These are phyloP conservation scores for Cyclophora punctaria DNA, from an alignment of 2,888 invertebrate species.

Conservation along the genomic window DNA sequence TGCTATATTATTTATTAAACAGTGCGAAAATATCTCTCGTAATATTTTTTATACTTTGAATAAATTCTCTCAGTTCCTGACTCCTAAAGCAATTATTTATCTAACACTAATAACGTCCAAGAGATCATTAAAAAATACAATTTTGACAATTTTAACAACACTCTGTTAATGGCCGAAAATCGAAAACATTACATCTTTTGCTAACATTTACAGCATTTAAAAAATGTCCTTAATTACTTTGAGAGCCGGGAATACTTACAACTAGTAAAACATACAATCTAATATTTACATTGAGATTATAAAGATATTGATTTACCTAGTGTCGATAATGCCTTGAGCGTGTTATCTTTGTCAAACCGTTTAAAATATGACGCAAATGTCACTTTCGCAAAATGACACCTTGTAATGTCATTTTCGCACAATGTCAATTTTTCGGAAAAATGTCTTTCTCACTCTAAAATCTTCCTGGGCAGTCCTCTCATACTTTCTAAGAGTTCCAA, in stretches of 20 bases:
- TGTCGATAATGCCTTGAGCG: slow-evolving; percentile 70
- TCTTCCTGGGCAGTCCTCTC: too few species aligned
- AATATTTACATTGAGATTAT: slow-evolving; percentile 73
- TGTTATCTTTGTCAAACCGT: slow-evolving; percentile 44
- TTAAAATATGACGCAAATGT: slow-evolving; percentile 20
- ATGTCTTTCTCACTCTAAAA: too few species aligned
- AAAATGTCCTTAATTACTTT: slow-evolving; percentile 69
- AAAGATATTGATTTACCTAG: slow-evolving; percentile 68
- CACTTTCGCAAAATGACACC: too few species aligned
- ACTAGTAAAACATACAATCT: slow-evolving; percentile 51
- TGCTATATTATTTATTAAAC: slow-evolving; percentile 51
- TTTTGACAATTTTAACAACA: slow-evolving; percentile 62
- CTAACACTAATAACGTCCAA: slow-evolving; percentile 56
- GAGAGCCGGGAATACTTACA: slow-evolving; percentile 72
- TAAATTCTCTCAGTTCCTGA: slow-evolving; percentile 72
- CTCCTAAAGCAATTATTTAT: slow-evolving; percentile 73
- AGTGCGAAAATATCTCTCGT: slow-evolving; percentile 74
- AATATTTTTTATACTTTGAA: slow-evolving; percentile 50
- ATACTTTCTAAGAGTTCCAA: too few species aligned
- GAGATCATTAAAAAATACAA: slow-evolving; percentile 75
- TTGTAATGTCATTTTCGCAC: too few species aligned
- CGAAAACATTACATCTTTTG: too few species aligned
- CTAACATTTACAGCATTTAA: slow-evolving; percentile 39
- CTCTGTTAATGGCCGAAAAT: slow-evolving; percentile 70
- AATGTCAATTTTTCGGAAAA: too few species aligned